These are phyloP conservation scores for Ceratitis capitata DNA, from an alignment of 1,140 invertebrate genomes.

Conservation along the genomic window DNA sequence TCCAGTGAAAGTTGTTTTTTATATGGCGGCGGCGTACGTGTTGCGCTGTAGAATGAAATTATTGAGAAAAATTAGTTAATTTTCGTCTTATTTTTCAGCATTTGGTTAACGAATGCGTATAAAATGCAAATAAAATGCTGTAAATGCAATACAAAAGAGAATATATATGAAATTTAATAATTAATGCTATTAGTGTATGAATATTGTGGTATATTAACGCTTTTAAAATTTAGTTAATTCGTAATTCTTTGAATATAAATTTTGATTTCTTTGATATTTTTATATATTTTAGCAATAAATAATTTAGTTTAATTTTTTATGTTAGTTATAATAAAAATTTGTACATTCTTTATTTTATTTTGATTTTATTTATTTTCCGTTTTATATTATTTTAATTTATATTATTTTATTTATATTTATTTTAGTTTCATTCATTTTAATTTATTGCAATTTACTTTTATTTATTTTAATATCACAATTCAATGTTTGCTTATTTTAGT, in stretches of 20 bases:
- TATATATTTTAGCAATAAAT: too few species aligned
- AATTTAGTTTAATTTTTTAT: too few species aligned
- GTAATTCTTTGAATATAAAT: not conserved
- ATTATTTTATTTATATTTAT: too few species aligned
- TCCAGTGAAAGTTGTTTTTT: constrained; percentile 26
- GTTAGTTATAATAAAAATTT: too few species aligned
- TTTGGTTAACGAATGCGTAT: constrained; percentile 5
- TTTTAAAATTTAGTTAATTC: not conserved
- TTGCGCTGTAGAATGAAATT: constrained; percentile 6
- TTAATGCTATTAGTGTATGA: not conserved
- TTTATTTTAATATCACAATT: too few species aligned
- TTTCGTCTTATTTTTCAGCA: not conserved
- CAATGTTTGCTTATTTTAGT: too few species aligned
- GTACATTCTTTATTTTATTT: too few species aligned
- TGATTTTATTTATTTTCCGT: too few species aligned
- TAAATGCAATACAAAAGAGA: not conserved
- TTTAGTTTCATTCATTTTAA: too few species aligned
- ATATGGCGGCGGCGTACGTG: constrained; percentile 18
- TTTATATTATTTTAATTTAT: too few species aligned
- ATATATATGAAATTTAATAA: not conserved
- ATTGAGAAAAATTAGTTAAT: not conserved
- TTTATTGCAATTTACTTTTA: too few species aligned
- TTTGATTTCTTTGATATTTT: not conserved
- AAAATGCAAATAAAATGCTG: constrained; percentile 12
- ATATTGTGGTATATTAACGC: not conserved